Base-by-base conservation (phyloP, 2,888 invertebrate genomes). In the Agrotis puta region DNA sequence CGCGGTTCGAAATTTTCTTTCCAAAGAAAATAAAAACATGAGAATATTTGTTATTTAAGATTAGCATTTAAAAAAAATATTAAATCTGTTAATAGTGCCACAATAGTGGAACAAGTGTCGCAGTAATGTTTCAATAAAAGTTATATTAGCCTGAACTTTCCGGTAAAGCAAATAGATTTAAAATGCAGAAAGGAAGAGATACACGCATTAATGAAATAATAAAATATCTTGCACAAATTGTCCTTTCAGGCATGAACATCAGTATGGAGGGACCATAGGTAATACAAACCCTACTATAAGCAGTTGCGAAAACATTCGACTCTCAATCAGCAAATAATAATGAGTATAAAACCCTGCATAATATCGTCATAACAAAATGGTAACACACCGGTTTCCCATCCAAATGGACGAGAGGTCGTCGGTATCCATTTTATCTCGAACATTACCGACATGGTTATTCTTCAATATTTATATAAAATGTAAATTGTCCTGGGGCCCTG, bases 391-490 rank as follows among this genome's bases (percentile, higher is more conserved):
- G 65, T 58, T 67, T 67, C 39, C 54, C 48, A 71, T 62, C 65
- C 54, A 77, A 82, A 74, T 76, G 81, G 70, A 77, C 81, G n/a
- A 78, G 70, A 70, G 83, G 77, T 72, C 76, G 77, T 72, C 71
- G 66, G 79, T 79, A 84, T 87, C 82, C 86, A 85, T 88, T 87
- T 86, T 83, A 84, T 87, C 79, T 85, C 76, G 79, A 86, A 84
- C 83, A 85, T 87, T 84, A 85, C 85, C 65, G 83, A 81, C 85
- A 82, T 87, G 81, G 85, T 86, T 88, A 87, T 88, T 88, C 84
- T 90, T 89, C 85, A 92, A 90, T 91, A 92, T 92, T 92, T 90
- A 92, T 91, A 90, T 86, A 88, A 91, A 90, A 91, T 92, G 90
- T 89, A 92, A 92, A 92, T 93, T 92, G 92, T 90, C 85, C 87